Base-by-base conservation (phyloP, 1,140 invertebrate species). In the Phocides pigmalion region DNA sequence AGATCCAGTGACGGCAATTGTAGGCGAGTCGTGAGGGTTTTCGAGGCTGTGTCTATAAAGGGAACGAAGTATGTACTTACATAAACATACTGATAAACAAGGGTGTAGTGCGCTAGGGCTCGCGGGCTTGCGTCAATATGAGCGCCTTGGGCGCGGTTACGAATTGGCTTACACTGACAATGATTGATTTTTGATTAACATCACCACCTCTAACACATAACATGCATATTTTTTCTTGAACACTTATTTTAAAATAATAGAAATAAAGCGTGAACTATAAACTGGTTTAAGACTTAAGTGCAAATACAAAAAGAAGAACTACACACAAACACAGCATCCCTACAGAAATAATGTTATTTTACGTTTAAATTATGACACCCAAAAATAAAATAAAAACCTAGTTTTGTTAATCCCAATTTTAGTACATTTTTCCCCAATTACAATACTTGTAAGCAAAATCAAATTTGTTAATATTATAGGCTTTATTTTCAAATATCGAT, bases 81-180 rank as follows among this genome's bases (percentile, higher is more conserved):
- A 70, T 68, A 68, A 61, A 68, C 47, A 61, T 62, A 56, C 39
- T 41, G 42, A 62, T 68, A 68, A 72, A 76, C 73, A 72, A 76
- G 73, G 73, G 73, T 70, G 67, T 70, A 67, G 61, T 64, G 35
- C 61, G 62, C 14, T 68, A 62, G 51, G 63, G 62, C 47, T 72
- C 59, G 54, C 63, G 72, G 59, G 62, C 53, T 72, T 59, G 59
- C 65, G 72, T 74, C 68, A 76, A 64, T 74, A 69, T 61, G 62
- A 62, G 37, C 59, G 50, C 59, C 54, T 49, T 49, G 70, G 73
- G 73, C 65, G 73, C 44, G 73, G 64, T 64, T 51, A 46, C 42
- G 42, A 20, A 9, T 46, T 12, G 3, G 42, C 42, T 46, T 46
- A 20, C 42, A 46, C 17, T 44, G 15, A 44, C 41, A 44, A 44